A percentile compares a stretch with the other conserved stretches of the same genome.
Evolutionary conservation across 2,113 vertebrate species (phyloP).

Genomic region (Bufo gargarizans): DNA sequence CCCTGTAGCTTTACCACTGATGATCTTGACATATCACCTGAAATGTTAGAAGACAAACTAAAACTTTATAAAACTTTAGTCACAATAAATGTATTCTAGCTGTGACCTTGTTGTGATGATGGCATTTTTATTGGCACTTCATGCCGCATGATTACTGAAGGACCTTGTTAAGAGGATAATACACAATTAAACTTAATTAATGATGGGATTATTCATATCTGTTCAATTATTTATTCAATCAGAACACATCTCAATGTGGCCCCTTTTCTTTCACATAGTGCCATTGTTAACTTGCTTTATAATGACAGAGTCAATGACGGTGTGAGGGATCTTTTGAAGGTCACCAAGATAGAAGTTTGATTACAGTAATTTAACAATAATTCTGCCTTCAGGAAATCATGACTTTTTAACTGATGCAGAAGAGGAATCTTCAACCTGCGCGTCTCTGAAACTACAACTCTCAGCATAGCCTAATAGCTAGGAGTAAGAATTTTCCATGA

Average conservation of each 20-base stretch:
- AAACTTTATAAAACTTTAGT: background rate
- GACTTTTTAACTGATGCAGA: background rate
- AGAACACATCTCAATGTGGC: background rate
- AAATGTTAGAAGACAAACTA: background rate
- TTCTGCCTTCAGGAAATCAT: background rate
- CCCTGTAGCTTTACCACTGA: too few species aligned
- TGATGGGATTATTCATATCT: constrained; percentile 42
- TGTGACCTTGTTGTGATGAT: background rate
- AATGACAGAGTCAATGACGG: background rate
- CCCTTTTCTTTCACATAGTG: background rate
- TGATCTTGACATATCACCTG: background rate
- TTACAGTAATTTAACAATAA: background rate
- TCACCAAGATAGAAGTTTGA: background rate
- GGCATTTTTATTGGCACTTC: constrained; percentile 65
- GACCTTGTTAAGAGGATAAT: constrained; percentile 66
- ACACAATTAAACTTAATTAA: constrained; percentile 34
- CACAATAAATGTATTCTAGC: background rate
- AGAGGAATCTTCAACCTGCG: background rate
- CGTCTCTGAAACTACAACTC: background rate
- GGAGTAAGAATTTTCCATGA: background rate
- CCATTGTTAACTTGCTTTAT: background rate
- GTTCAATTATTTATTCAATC: constrained; percentile 37
- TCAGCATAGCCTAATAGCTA: background rate
- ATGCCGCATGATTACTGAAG: constrained; percentile 66
- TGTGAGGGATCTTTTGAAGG: background rate